Evolutionary conservation across 2,797 vertebrate species (phyloP).

Genomic region (Numenius phaeopus): DNA sequence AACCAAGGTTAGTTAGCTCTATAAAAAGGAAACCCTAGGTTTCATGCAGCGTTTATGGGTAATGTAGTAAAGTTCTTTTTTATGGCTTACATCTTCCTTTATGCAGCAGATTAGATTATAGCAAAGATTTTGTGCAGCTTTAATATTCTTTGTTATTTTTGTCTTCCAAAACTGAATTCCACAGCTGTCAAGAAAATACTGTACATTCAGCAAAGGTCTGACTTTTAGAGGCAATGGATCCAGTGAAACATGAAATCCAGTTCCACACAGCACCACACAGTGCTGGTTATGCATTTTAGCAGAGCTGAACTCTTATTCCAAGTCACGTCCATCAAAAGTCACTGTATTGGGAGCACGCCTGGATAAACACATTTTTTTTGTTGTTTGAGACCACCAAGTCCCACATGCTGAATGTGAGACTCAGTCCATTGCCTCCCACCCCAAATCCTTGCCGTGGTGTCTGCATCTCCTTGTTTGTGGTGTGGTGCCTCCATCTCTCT

Average conservation of each 20-base stretch:
- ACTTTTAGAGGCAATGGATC: not conserved
- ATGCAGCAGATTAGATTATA: not conserved
- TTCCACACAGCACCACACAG: not conserved
- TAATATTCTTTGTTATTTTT: not conserved
- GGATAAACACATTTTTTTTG: not conserved
- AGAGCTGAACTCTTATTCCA: not conserved
- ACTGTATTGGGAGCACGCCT: not conserved
- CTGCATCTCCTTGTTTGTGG: not conserved
- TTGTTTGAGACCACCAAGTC: not conserved
- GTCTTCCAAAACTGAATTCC: not conserved
- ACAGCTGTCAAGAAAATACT: not conserved
- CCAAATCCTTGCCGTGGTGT: not conserved
- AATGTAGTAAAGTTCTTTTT: not conserved
- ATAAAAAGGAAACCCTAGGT: not conserved
- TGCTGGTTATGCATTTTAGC: not conserved
- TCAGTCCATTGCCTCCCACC: not conserved
- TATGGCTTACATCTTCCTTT: not conserved
- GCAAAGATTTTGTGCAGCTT: not conserved
- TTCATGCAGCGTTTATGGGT: not conserved
- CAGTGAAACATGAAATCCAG: not conserved
- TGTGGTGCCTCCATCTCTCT: not conserved
- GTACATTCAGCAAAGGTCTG: not conserved
- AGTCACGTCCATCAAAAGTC: not conserved
- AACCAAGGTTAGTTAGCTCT: not conserved
- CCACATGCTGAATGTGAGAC: fast-evolving